Conservation (phyloP, 2,797 vertebrate genomes). For the Tapera naevia region DNA sequence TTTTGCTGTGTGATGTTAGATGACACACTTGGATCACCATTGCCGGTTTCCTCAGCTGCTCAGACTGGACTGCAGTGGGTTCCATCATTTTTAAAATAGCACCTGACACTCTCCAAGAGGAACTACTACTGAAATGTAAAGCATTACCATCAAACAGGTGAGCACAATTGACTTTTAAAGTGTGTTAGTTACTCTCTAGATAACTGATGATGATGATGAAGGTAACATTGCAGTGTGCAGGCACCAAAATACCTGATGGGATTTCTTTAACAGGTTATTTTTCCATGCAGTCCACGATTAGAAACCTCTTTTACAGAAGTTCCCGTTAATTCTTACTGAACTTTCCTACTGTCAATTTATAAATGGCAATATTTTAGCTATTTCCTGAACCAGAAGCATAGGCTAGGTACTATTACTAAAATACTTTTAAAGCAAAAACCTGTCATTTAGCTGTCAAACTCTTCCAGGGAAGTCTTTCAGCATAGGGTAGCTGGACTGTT, state of each 20-base stretch:
- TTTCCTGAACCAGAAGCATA: not conserved
- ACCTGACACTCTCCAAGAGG: not conserved
- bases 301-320: not conserved
- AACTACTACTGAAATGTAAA: not conserved
- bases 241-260: not conserved
- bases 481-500: not conserved
- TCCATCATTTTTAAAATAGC: not conserved
- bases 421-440: not conserved
- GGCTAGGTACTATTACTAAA: not conserved
- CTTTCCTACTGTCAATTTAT: not conserved
- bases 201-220: not conserved
- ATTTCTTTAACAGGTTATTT: not conserved
- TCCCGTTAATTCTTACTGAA: not conserved
- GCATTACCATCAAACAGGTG: not conserved
- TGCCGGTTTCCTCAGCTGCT: not conserved
- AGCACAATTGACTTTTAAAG: not conserved
- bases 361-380: not conserved
- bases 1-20: not conserved
- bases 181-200: not conserved
- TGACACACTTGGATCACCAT: not conserved
- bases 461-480: not conserved
- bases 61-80: not conserved
- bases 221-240: not conserved
- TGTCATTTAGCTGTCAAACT: not conserved
- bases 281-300: not conserved